These are phyloP conservation scores for Enteromius radiatus DNA, from an alignment of 2,797 vertebrate genomes.

Conservation along the genomic window DNA sequence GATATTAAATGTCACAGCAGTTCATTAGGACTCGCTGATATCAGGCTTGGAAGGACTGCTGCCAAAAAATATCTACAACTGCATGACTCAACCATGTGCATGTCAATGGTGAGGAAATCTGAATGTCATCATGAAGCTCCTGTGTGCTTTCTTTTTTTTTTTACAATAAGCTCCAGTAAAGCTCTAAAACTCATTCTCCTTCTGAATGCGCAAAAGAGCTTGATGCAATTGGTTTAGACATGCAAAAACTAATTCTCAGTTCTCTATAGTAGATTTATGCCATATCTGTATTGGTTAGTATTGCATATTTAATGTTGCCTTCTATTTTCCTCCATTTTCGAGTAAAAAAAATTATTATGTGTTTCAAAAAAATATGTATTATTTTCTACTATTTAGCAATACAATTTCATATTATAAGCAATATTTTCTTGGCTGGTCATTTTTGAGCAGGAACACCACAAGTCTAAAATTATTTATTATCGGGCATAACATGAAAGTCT, in stretches of 20 bases:
- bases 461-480: neutral
- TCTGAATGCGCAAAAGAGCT: too few species aligned
- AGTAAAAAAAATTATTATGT: neutral
- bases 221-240: neutral
- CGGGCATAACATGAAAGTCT: neutral
- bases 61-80: slow-evolving; percentile 47
- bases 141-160: neutral
- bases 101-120: neutral
- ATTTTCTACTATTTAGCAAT: too few species aligned
- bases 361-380: too few species aligned
- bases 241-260: neutral
- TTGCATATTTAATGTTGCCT: neutral
- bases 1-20: slow-evolving; percentile 35
- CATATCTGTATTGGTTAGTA: neutral
- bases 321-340: neutral
- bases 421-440: neutral
- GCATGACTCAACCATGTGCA: slow-evolving; percentile 15
- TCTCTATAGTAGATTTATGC: neutral
- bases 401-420: too few species aligned
- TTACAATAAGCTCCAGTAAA: neutral
- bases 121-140: neutral
- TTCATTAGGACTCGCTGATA: slow-evolving; percentile 7
- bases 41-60: slow-evolving; percentile 20
- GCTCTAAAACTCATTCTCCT: neutral
- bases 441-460: neutral